Conservation (phyloP, 2,888 invertebrate genomes). For the Oxystoma pomonae region DNA sequence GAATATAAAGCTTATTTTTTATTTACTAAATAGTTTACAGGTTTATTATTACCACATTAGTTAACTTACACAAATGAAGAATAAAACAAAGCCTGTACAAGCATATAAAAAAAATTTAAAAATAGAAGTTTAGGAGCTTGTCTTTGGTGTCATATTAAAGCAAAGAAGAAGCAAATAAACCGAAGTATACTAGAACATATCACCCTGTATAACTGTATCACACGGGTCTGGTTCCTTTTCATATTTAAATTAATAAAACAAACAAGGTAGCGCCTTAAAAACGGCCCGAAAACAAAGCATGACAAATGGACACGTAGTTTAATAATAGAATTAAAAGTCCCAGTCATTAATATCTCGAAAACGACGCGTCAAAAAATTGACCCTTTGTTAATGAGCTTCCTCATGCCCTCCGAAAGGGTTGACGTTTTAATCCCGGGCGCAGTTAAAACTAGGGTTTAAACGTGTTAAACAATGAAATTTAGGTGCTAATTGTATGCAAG, state of each 20-base stretch:
- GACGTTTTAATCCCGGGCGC: conserved; percentile 33
- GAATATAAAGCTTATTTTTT: too few relatives aligned
- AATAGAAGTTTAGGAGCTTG: too few relatives aligned
- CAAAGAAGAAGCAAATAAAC: too few relatives aligned
- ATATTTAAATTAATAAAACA: conserved; percentile 32
- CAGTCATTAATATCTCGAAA: conserved; percentile 38
- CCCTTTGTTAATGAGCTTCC: conserved; percentile 45
- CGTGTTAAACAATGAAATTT: conserved; percentile 26
- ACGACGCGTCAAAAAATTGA: conserved; percentile 40
- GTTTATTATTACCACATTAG: too few relatives aligned
- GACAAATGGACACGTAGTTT: conserved; percentile 46
- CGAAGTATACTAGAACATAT: too few relatives aligned
- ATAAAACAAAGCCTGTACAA: too few relatives aligned
- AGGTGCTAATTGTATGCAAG: conserved; percentile 30
- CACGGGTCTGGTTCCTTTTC: conserved; percentile 19
- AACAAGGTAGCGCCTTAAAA: conserved; percentile 25
- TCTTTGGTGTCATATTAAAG: too few relatives aligned
- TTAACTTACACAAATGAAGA: too few relatives aligned
- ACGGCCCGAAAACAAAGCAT: conserved; percentile 42
- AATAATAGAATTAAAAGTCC: conserved; percentile 28
- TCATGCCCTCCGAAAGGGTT: conserved; percentile 31
- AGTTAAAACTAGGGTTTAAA: conserved; percentile 10
- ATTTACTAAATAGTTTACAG: too few relatives aligned
- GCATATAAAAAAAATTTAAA: too few relatives aligned
- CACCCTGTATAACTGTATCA: not conserved